Conservation (phyloP, 2,888 invertebrate genomes). For the Dinocampus coccinellae region DNA sequence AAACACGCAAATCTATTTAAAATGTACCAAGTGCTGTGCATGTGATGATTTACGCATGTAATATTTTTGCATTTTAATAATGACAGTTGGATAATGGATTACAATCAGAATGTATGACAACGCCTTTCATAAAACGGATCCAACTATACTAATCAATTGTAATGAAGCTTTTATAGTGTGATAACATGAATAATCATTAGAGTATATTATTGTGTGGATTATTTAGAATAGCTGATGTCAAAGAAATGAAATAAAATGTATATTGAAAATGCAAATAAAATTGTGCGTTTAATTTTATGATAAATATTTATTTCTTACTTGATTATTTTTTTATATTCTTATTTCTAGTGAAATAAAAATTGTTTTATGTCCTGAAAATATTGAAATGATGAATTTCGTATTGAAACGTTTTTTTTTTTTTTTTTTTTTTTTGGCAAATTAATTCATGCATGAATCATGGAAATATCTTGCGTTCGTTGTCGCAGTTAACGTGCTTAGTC, state of each 20-base stretch:
- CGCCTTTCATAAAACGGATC: not conserved
- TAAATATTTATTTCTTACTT: too few relatives aligned
- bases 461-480: slow-evolving; percentile 13
- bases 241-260: not conserved
- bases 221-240: not conserved
- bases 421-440: too few relatives aligned
- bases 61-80: not conserved
- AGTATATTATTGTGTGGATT: not conserved
- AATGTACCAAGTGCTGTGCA: not conserved
- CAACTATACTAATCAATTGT: not conserved
- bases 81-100: not conserved
- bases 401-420: slow-evolving; percentile 1
- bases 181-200: not conserved
- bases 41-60: too few relatives aligned
- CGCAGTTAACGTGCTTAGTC: slow-evolving; percentile 15
- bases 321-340: too few relatives aligned
- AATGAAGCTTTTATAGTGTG: not conserved
- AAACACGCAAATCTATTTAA: not conserved
- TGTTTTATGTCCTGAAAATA: not conserved
- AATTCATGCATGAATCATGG: slow-evolving; percentile 4
- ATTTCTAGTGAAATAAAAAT: not conserved
- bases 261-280: not conserved
- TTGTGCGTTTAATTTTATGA: not conserved
- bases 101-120: not conserved
- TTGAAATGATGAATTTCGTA: not conserved